Conservation (phyloP, 2,113 vertebrate genomes). For the Anarrhichthys ocellatus region DNA sequence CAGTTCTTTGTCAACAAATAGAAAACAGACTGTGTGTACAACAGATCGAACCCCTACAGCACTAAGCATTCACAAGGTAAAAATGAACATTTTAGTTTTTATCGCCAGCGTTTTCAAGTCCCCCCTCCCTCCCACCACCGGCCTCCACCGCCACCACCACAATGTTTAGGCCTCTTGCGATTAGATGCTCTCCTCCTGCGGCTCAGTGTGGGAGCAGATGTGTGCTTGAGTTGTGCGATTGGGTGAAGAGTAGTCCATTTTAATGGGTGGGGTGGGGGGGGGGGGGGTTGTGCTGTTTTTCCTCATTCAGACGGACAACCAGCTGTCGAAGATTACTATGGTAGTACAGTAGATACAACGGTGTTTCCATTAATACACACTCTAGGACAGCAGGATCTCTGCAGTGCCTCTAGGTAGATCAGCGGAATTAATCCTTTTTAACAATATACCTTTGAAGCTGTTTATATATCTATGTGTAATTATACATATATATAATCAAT, state of each 20-base stretch:
- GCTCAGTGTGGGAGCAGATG: constrained; percentile 54
- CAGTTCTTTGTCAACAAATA: constrained; percentile 96
- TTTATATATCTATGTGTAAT: constrained; percentile 86
- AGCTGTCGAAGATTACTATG: constrained; percentile 87
- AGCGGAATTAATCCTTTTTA: constrained; percentile 86
- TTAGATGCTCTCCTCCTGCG: constrained; percentile 47
- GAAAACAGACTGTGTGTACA: constrained; percentile 99
- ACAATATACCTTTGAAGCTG: constrained; percentile 87
- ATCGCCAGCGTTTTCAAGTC: constrained; percentile 67
- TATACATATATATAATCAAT: constrained; percentile 85
- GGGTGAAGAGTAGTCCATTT: constrained; percentile 85
- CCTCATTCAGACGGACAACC: constrained; percentile 83
- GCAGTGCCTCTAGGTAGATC: constrained; percentile 84
- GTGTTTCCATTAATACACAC: constrained; percentile 86
- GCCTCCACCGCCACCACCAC: background rate
- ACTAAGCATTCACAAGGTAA: constrained; percentile 99
- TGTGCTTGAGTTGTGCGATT: constrained; percentile 67
- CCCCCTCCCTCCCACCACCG: constrained; percentile 47
- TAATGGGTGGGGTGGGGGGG: constrained; percentile 54
- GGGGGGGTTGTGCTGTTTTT: constrained; percentile 85
- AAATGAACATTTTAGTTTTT: constrained; percentile 88
- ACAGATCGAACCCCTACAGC: constrained; percentile 97
- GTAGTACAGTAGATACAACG: constrained; percentile 88
- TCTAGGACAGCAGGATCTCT: constrained; percentile 91
- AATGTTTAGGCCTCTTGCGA: constrained; percentile 28